Conservation (phyloP, 2,113 vertebrate species). For the Mormoops blainvillei region DNA sequence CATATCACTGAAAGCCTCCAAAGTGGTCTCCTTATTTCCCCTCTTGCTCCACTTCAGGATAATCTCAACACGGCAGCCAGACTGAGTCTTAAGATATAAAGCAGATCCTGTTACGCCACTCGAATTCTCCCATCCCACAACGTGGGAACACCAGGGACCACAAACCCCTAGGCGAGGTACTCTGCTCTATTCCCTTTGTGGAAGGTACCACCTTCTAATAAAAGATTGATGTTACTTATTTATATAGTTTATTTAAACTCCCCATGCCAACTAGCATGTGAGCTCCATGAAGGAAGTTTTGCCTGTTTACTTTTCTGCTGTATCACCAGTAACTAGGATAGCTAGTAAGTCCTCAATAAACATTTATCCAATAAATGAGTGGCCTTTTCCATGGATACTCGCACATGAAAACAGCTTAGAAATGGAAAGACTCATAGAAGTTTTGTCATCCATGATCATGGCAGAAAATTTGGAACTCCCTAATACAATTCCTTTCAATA, state of each 20-base stretch:
- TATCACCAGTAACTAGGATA: not conserved
- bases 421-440: not conserved
- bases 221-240: not conserved
- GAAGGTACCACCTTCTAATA: not conserved
- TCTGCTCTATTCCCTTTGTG: not conserved
- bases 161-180: fast-evolving
- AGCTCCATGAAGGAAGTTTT: not conserved
- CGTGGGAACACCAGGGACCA: not conserved
- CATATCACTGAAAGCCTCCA: not conserved
- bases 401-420: not conserved
- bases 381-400: not conserved
- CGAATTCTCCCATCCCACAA: not conserved
- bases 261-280: not conserved
- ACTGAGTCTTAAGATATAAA: not conserved
- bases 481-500: not conserved
- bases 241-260: not conserved
- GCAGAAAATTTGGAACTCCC: not conserved
- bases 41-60: not conserved
- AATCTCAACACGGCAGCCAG: not conserved
- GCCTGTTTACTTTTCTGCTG: not conserved
- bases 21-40: not conserved
- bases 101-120: not conserved
- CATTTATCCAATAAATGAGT: not conserved
- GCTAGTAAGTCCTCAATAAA: not conserved
- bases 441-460: not conserved